Conservation (phyloP, 2,797 vertebrate species). For the Aythya fuligula region DNA sequence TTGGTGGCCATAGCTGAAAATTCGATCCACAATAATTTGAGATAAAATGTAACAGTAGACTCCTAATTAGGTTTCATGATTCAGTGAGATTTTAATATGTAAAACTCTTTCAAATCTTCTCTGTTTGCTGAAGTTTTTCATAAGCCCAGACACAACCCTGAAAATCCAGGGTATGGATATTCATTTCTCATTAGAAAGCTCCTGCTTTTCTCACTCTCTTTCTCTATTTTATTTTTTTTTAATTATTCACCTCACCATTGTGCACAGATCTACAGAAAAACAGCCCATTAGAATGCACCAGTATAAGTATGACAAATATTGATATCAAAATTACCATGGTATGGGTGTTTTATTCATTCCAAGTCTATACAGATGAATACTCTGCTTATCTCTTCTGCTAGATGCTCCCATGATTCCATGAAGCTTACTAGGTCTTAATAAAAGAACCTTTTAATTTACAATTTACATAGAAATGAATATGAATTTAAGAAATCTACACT, state of each 20-base stretch:
- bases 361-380: background rate
- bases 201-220: background rate
- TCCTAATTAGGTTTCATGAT: background rate
- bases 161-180: constrained; percentile 6
- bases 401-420: background rate
- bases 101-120: background rate
- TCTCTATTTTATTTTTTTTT: background rate
- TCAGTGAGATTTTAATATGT: background rate
- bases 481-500: background rate
- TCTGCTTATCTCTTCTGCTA: background rate
- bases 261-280: background rate
- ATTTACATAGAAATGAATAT: background rate
- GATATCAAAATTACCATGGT: background rate
- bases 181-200: constrained; percentile 39
- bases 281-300: background rate
- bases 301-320: background rate
- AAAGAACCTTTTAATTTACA: background rate
- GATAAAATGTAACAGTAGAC: background rate
- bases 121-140: background rate
- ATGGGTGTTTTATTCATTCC: background rate
- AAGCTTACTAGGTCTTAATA: background rate
- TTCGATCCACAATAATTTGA: background rate
- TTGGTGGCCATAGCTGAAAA: background rate
- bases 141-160: constrained; percentile 11
- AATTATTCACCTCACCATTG: background rate